Evolutionary conservation across 2,888 invertebrate species (phyloP), one percentile per base, ranked within the genome.

Genomic region (Ypsolopha sequella): DNA sequence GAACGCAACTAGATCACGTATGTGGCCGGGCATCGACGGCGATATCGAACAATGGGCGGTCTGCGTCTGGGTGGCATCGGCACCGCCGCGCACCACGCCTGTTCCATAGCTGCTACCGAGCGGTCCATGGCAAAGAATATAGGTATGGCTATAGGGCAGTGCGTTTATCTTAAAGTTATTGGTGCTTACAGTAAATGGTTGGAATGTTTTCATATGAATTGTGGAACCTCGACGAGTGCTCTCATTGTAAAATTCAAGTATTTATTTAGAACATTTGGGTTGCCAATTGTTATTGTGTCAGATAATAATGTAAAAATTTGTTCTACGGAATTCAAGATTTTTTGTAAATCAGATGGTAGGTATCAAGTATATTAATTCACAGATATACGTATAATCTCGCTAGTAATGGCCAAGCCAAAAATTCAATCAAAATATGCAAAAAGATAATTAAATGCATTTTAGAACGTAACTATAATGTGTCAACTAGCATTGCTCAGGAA

Each of bases 11-110:
- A 13, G 49, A 6, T n/a, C n/a, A 8, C 14, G 39, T 7, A 24
- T 49, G 49, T 49, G 49, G 49, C 38, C 38, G 3, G 14, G 10
- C 13, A 38, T 38, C 1, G 48, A 39, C 14, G 39, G 24, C n/a
- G 35, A 34, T n/a, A n/a, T n/a, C n/a, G n/a, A n/a, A n/a, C n/a
- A n/a, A 9, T 45, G 45, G 14, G 9, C 24, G 8, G 3, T 33
- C 8, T 45, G 45, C 45, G 34, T 11, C 6, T 10, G 24, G 8
- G 34, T 34, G 34, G 33, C 33, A 6, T 10, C 10, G 33, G 24
- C 45, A 8, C 45, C 45, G 14, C 33, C 45, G 1, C 45, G 24
- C 8, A 33, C 45, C 10, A 8, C 45, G 7, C 45, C 45, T 3
- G 45, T 33, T 24, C 45, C 45, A 33, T 45, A 33, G 45, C 45